These are phyloP conservation scores for Pseudorectes ferrugineus DNA, from an alignment of 2,113 vertebrate species.

Conservation along the genomic window DNA sequence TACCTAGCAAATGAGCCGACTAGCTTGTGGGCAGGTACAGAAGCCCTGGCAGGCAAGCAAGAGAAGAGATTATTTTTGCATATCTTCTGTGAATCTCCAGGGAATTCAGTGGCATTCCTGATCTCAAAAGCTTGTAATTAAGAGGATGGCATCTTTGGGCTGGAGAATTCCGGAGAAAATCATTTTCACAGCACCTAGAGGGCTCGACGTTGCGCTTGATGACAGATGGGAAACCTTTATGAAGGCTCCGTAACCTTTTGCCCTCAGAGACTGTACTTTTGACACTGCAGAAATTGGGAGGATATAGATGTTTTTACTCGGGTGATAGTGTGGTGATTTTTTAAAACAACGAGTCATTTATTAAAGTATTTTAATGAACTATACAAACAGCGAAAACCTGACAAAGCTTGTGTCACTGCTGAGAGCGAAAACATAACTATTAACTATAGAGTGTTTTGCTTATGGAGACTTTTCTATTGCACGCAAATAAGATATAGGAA, in stretches of 20 bases:
- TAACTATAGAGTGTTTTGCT: not conserved
- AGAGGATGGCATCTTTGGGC: constrained; percentile 59
- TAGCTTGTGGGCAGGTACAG: constrained; percentile 54
- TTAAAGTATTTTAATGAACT: constrained; percentile 58
- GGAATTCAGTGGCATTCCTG: constrained; percentile 52
- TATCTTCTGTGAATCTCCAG: constrained; percentile 38
- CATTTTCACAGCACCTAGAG: constrained; percentile 53
- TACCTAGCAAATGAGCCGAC: constrained; percentile 35
- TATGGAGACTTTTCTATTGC: not conserved
- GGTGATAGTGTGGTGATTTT: constrained; percentile 42
- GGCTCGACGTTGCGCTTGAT: constrained; percentile 31
- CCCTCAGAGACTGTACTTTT: constrained; percentile 55
- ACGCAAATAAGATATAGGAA: not conserved
- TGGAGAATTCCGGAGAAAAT: constrained; percentile 47
- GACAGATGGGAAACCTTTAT: constrained; percentile 57
- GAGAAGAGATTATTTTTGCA: constrained; percentile 56
- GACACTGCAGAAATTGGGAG: constrained; percentile 16
- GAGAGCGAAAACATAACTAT: constrained; percentile 48
- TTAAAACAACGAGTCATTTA: constrained; percentile 11
- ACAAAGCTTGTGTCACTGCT: constrained; percentile 51
- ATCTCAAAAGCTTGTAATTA: constrained; percentile 69
- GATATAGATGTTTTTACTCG: constrained; percentile 58
- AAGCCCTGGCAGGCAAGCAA: constrained; percentile 45
- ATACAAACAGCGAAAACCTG: constrained; percentile 33
- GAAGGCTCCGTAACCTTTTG: constrained; percentile 41